Evolutionary conservation across 2,888 invertebrate genomes (phyloP).

Genomic region (Andrena praecox): DNA sequence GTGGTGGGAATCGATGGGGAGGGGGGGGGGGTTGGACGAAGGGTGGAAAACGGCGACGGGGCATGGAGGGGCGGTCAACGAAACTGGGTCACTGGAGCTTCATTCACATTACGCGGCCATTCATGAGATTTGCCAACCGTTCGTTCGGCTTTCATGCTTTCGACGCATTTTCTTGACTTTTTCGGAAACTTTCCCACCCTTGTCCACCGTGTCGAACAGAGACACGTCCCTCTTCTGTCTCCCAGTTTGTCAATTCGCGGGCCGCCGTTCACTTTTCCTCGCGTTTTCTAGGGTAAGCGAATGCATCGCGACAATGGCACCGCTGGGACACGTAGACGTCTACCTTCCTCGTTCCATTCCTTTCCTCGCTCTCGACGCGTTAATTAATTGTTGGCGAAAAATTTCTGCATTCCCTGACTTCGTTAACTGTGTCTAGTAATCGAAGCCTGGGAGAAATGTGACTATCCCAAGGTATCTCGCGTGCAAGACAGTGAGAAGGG

Average conservation of each 20-base stretch:
- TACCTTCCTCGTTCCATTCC: neutral
- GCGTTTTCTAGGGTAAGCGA: conserved; percentile 21
- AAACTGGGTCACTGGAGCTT: conserved; percentile 84
- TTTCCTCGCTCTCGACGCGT: neutral
- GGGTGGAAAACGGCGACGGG: conserved; percentile 65
- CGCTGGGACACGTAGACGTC: neutral
- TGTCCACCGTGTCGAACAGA: neutral
- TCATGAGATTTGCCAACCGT: conserved; percentile 84
- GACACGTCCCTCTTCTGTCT: neutral
- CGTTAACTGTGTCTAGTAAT: neutral
- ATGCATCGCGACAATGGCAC: neutral
- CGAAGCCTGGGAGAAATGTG: neutral
- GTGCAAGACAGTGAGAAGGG: neutral
- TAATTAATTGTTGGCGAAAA: conserved; percentile 10
- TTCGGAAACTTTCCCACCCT: conserved; percentile 36
- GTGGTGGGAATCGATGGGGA: conserved; percentile 46
- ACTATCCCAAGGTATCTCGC: neutral
- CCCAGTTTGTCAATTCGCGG: neutral
- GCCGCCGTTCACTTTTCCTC: neutral
- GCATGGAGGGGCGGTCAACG: conserved; percentile 73
- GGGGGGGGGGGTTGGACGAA: conserved; percentile 45
- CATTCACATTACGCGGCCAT: conserved; percentile 85
- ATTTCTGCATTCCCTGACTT: neutral
- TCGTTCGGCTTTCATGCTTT: conserved; percentile 80
- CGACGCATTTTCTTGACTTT: conserved; percentile 57